phyloP scores from a whole-genome alignment of 2,113 vertebrate genomes.

The Charadrius vociferus region DNA sequence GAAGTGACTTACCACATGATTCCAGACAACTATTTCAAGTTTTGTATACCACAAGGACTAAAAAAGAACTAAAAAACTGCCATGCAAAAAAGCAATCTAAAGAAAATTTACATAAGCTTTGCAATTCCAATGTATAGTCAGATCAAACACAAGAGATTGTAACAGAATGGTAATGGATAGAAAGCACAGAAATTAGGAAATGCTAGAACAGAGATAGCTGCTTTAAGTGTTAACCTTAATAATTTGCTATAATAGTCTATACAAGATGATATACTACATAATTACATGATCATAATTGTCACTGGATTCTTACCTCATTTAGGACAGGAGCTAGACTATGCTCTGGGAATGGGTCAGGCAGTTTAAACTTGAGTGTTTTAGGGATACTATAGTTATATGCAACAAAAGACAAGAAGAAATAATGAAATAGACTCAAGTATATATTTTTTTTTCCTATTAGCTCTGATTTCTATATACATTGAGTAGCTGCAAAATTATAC shows the following conservation, averaged over 20 bases:
- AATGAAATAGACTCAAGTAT: neutral
- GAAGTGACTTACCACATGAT: neutral
- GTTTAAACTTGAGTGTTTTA: neutral
- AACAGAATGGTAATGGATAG: neutral
- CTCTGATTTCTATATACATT: neutral
- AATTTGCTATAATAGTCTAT: neutral
- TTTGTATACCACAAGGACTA: neutral
- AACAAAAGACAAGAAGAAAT: neutral
- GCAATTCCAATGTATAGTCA: neutral
- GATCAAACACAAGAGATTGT: neutral
- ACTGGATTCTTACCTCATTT: neutral
- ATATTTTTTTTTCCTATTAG: neutral
- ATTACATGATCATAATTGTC: neutral
- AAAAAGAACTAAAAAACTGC: neutral
- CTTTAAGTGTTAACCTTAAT: neutral
- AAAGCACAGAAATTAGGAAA: neutral
- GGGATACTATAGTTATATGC: neutral
- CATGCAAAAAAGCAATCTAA: neutral
- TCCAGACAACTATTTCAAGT: neutral
- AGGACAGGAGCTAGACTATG: neutral
- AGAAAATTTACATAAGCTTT: neutral
- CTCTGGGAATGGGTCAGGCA: neutral
- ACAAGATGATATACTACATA: neutral
- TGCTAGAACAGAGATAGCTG: neutral
- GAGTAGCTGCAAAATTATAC: neutral